Base-by-base conservation (phyloP, 2,797 vertebrate genomes). In the Mus spretus region DNA sequence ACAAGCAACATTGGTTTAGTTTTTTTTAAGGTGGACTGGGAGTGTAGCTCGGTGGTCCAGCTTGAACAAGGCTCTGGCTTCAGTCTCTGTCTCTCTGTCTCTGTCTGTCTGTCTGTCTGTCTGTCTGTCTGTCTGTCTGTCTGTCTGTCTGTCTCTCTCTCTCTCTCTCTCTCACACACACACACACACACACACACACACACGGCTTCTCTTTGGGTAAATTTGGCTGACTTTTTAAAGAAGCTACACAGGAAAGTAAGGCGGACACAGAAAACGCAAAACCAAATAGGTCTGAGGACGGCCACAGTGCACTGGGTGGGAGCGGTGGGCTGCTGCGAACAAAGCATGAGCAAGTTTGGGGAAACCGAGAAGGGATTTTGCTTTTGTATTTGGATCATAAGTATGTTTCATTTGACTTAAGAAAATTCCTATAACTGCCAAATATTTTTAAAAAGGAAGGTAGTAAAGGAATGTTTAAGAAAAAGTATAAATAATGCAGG, bases 1-100 rank as follows among this genome's bases (percentile, higher is more conserved):
- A 99, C 99, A 79, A 89, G 98, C 99, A 86, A 99, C 99, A 3
- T 19, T 55, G 26, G 53, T 40, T 57, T 37, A 11, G n/a, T 61
- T 82, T 61, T 82, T 82, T 67, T 20, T 37, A 53, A 37, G 84
- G 20, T 55, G 34, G 47, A 24, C 65, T 87, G 84, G n/a, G 4
- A 72, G 34, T 37, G 10, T 53, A 47, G 37, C n/a, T 77, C 72
- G 47, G 37, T 8, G 9, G 53, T 59, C 34, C 2, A 55, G 24
- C 14, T 61, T 63, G 74, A 57, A 61, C 17, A 61, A 75, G 55
- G 86, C 26, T 59, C 86, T 47, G 55, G 86, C 53, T 59, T 74
- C 24, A 57, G 34, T 81, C 34, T 22, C 9, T 12, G n/a, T 34
- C 15, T 31, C 67, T 37, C 7, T 67, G 31, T 34, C 4, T 34